Percentiles rank a stretch among this genome's conserved stretches.
Conservation (phyloP, 2,797 vertebrate genomes). For the Neopelma chrysocephalum region DNA sequence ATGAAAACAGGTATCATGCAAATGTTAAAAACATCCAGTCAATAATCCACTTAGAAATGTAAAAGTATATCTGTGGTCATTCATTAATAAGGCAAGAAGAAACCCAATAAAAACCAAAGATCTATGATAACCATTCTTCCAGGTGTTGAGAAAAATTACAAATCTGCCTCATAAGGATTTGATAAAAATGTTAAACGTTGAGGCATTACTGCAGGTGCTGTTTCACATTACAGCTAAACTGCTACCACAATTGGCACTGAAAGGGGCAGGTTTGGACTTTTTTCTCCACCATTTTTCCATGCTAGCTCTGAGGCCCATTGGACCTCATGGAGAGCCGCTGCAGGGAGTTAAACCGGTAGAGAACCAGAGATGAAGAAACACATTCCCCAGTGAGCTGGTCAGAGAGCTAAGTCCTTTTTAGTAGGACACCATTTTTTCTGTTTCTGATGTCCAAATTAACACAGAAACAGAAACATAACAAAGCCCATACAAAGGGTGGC, state of each 20-base stretch:
- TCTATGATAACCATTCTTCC: neutral
- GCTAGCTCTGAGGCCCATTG: neutral
- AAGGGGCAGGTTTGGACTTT: neutral
- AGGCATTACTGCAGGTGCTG: neutral
- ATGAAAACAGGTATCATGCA: neutral
- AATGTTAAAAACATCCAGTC: neutral
- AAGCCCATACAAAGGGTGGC: neutral
- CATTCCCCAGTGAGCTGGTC: neutral
- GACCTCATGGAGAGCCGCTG: neutral
- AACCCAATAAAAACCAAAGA: neutral
- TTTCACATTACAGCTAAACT: neutral
- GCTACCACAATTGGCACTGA: neutral
- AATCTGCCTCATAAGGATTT: neutral
- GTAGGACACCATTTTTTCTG: rapidly evolving
- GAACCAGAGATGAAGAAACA: neutral
- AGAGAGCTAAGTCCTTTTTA: neutral
- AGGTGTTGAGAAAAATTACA: neutral
- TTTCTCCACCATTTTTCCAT: neutral
- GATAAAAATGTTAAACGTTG: neutral
- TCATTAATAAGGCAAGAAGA: neutral
- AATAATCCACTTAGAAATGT: neutral
- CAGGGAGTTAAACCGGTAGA: neutral
- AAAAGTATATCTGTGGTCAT: neutral
- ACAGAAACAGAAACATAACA: neutral
- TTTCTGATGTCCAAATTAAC: neutral